Conservation (phyloP, 92 coral and sea anemone genomes). For the Zoanthus sansibaricus region DNA sequence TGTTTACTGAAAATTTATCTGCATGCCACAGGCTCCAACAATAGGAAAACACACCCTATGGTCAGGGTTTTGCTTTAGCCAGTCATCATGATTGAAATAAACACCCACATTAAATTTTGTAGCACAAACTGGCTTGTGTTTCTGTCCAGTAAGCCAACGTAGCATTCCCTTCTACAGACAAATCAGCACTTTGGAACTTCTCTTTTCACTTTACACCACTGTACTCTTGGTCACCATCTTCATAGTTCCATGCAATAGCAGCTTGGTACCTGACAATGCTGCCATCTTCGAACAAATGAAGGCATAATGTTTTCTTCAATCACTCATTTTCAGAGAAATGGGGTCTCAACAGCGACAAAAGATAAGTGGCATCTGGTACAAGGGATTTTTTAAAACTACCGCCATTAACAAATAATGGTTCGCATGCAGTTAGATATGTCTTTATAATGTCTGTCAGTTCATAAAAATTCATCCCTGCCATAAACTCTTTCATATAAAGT, state of each 20-base stretch:
- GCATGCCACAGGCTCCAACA: constrained; percentile 42
- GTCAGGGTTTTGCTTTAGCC: constrained; percentile 43
- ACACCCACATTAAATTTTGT: constrained; percentile 37
- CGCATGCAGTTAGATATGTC: constrained; percentile 47
- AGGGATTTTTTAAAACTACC: constrained; percentile 45
- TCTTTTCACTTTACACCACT: constrained; percentile 31
- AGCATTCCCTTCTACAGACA: constrained; percentile 40
- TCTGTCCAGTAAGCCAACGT: constrained; percentile 53
- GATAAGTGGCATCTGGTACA: constrained; percentile 56
- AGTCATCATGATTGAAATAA: constrained; percentile 34
- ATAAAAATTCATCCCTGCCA: constrained; percentile 39
- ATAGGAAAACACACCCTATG: constrained; percentile 50
- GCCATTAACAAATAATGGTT: constrained; percentile 53
- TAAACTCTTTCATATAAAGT: constrained; percentile 36
- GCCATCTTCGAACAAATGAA: constrained; percentile 57
- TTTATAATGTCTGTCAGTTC: constrained; percentile 38
- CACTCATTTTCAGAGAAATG: constrained; percentile 41
- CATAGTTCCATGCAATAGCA: constrained; percentile 54
- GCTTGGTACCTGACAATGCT: constrained; percentile 39
- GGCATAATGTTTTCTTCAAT: constrained; percentile 54
- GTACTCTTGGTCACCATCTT: constrained; percentile 29
- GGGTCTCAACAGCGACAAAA: constrained; percentile 46
- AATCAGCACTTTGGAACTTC: constrained; percentile 43
- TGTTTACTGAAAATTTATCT: constrained; percentile 26
- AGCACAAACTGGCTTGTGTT: constrained; percentile 40